Evolutionary conservation across 37 sponge, comb jelly and placozoan species (phyloP).

Genomic region (Trichoplax adhaerens): DNA sequence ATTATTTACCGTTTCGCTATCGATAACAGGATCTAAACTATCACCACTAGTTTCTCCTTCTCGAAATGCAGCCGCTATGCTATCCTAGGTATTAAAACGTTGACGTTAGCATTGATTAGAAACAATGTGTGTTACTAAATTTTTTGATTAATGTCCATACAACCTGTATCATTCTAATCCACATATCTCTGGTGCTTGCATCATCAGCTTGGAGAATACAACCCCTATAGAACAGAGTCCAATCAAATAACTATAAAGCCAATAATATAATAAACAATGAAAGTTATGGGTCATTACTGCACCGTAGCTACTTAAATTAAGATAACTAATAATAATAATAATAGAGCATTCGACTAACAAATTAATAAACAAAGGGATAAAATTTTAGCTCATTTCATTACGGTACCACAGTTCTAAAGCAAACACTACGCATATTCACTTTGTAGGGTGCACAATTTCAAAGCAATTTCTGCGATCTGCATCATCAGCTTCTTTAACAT

Average conservation of each 20-base stretch:
- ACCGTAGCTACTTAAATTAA: neutral
- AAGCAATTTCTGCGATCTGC: slow-evolving; percentile 59
- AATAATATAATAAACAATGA: too few species aligned
- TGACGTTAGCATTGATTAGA: slow-evolving; percentile 20
- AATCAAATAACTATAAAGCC: too few species aligned
- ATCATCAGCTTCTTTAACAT: slow-evolving; percentile 50
- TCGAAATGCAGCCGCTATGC: too few species aligned
- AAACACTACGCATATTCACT: neutral
- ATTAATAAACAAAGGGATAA: too few species aligned
- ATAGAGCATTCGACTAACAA: too few species aligned
- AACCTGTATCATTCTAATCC: slow-evolving; percentile 28
- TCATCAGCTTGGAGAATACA: slow-evolving; percentile 55
- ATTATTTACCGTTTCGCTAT: too few species aligned
- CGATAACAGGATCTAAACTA: too few species aligned
- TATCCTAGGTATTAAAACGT: slow-evolving; percentile 1
- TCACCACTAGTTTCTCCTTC: too few species aligned
- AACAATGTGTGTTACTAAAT: slow-evolving; percentile 1
- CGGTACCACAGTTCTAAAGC: too few species aligned
- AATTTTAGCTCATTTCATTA: too few species aligned
- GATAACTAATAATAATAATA: too few species aligned
- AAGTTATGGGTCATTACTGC: neutral
- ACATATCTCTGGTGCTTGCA: slow-evolving; percentile 29
- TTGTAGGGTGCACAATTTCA: slow-evolving; percentile 36
- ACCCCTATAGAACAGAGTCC: slow-evolving; percentile 5
- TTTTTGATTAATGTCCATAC: slow-evolving; percentile 10